These are phyloP conservation scores for Pelobates cultripes DNA, from an alignment of 2,797 vertebrate species.

Conservation along the genomic window DNA sequence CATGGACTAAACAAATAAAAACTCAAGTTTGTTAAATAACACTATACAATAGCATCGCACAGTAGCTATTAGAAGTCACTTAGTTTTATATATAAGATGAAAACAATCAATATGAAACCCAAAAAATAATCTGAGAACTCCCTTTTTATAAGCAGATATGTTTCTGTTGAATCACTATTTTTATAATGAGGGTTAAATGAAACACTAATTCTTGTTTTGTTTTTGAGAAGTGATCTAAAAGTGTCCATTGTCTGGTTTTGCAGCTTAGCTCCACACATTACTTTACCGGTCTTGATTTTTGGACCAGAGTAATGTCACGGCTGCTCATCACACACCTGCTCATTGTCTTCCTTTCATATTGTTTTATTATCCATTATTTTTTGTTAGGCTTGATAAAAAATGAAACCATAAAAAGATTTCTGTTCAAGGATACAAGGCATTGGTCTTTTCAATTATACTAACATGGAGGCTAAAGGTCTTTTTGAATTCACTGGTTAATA, in stretches of 20 bases:
- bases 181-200: slow-evolving; percentile 74
- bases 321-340: slow-evolving; percentile 73
- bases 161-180: not conserved
- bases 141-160: not conserved
- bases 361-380: slow-evolving; percentile 59
- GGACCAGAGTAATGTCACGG: slow-evolving; percentile 67
- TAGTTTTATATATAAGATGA: no score
- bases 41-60: no score
- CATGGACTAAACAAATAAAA: no score
- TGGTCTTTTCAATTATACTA: slow-evolving; percentile 66
- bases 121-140: no score
- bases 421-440: slow-evolving; percentile 99
- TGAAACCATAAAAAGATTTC: slow-evolving; percentile 75
- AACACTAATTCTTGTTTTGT: slow-evolving; percentile 42
- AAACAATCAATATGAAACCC: no score
- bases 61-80: no score
- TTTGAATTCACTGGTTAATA: slow-evolving; percentile 67
- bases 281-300: slow-evolving; percentile 62
- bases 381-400: slow-evolving; percentile 65
- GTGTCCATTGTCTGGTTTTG: slow-evolving; percentile 60
- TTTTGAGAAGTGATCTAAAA: slow-evolving; percentile 49
- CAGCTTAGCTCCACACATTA: slow-evolving; percentile 65
- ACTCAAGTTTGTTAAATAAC: no score
- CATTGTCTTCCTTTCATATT: slow-evolving; percentile 69
- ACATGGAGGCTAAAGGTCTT: slow-evolving; percentile 65